phyloP scores from a whole-genome alignment of 2,113 vertebrate genomes.

The Archilochus colubris region DNA sequence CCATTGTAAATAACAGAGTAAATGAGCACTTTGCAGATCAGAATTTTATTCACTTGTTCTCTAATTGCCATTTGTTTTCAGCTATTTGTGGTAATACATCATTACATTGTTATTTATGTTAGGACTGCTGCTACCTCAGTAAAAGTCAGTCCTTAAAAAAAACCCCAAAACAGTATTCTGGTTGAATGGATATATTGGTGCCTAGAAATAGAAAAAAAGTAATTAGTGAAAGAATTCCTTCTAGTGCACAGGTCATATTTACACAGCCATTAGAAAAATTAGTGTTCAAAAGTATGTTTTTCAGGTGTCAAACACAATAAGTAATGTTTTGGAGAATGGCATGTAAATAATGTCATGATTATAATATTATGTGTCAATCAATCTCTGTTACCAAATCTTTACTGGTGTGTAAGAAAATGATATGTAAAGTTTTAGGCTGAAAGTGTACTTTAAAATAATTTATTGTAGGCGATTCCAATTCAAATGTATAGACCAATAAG shows the following conservation, averaged over 20 bases:
- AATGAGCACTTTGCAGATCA: not conserved
- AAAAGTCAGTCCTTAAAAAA: not conserved
- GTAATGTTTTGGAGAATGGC: not conserved
- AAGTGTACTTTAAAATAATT: not conserved
- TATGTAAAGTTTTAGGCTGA: not conserved
- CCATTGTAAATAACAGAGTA: not conserved
- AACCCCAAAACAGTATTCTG: rapidly evolving
- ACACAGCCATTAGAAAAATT: not conserved
- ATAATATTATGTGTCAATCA: not conserved
- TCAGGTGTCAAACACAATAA: not conserved
- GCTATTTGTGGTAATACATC: not conserved
- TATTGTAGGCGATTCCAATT: not conserved
- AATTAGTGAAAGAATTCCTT: not conserved
- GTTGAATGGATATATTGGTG: not conserved
- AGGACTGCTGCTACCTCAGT: not conserved
- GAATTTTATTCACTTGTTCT: not conserved
- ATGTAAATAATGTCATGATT: not conserved
- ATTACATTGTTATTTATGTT: not conserved
- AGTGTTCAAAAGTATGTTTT: not conserved
- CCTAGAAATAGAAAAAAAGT: not conserved
- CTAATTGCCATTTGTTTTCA: not conserved
- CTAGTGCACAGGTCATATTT: not conserved
- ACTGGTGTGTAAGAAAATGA: not conserved
- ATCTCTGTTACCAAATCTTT: not conserved
- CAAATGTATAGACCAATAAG: not conserved